Percentiles rank a stretch among this genome's conserved stretches.
Conservation (phyloP, 2,888 invertebrate species). For the Leucozona laternaria region DNA sequence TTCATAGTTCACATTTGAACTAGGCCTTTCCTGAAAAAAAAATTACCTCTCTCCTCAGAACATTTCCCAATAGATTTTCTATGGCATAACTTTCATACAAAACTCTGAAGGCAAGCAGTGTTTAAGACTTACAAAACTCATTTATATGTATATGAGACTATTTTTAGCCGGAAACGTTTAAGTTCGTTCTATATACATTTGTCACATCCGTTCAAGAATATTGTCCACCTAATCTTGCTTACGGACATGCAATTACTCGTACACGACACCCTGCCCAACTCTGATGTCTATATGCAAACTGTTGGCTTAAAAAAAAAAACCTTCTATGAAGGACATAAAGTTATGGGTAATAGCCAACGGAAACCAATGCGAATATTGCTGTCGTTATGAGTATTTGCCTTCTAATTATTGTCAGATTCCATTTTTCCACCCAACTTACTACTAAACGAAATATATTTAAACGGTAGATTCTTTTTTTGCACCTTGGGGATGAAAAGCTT, state of each 20-base stretch:
- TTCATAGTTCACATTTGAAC: too few relatives aligned
- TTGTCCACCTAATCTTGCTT: not conserved
- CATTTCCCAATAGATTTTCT: too few relatives aligned
- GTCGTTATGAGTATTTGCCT: constrained; percentile 11
- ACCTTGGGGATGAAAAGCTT: not conserved
- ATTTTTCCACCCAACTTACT: constrained; percentile 23
- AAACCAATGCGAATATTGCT: not conserved
- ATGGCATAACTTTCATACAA: too few relatives aligned
- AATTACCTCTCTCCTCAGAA: too few relatives aligned
- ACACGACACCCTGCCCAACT: not conserved
- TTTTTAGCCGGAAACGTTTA: not conserved
- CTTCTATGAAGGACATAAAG: not conserved
- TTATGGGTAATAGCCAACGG: not conserved
- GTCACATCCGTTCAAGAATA: not conserved
- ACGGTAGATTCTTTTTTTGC: not conserved
- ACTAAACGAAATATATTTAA: not conserved
- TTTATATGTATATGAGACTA: not conserved
- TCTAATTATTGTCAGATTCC: constrained; percentile 16
- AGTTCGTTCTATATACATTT: not conserved
- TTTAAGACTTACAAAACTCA: not conserved
- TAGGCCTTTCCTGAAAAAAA: too few relatives aligned
- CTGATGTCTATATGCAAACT: not conserved
- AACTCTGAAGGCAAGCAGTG: not conserved
- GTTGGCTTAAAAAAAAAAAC: not conserved
- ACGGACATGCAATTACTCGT: not conserved